These are phyloP conservation scores for Hermaeophaga mercurialis DNA, from an alignment of 2,888 invertebrate species.

Conservation along the genomic window DNA sequence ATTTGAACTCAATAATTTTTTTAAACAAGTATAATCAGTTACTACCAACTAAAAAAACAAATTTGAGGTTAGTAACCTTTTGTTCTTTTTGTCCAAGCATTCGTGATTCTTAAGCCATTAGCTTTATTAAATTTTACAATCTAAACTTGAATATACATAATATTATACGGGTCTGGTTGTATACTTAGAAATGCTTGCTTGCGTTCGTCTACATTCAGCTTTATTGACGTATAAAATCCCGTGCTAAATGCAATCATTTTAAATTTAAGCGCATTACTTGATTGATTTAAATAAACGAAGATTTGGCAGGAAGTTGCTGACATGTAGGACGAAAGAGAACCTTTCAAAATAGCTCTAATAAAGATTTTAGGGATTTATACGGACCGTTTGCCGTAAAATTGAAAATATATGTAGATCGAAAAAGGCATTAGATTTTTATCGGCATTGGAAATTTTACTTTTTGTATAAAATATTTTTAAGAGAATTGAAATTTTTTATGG, in stretches of 20 bases:
- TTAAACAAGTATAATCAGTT: too few species aligned
- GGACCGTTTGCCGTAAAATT: neutral
- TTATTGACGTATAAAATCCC: conserved; percentile 14
- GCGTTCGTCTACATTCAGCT: conserved; percentile 2
- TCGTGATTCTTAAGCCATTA: conserved; percentile 1
- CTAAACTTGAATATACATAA: neutral
- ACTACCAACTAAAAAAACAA: too few species aligned
- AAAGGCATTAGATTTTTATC: too few species aligned
- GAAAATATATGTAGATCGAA: neutral
- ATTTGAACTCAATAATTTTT: too few species aligned
- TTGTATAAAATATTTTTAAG: too few species aligned
- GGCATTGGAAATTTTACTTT: too few species aligned
- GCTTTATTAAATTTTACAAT: conserved; percentile 12
- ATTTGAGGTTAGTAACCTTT: too few species aligned
- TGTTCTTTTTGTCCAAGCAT: conserved; percentile 12
- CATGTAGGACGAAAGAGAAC: neutral
- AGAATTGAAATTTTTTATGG: too few species aligned
- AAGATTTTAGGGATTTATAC: neutral
- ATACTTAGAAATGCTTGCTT: conserved; percentile 2
- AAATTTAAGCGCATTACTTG: conserved; percentile 20
- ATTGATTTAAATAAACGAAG: conserved; percentile 23
- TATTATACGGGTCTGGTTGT: conserved; percentile 1
- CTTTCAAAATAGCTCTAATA: neutral
- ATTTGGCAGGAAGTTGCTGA: conserved; percentile 5
- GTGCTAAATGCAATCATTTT: conserved; percentile 19